These are phyloP conservation scores for Ptilodon capucinus DNA, from an alignment of 2,888 invertebrate genomes.

Conservation along the genomic window DNA sequence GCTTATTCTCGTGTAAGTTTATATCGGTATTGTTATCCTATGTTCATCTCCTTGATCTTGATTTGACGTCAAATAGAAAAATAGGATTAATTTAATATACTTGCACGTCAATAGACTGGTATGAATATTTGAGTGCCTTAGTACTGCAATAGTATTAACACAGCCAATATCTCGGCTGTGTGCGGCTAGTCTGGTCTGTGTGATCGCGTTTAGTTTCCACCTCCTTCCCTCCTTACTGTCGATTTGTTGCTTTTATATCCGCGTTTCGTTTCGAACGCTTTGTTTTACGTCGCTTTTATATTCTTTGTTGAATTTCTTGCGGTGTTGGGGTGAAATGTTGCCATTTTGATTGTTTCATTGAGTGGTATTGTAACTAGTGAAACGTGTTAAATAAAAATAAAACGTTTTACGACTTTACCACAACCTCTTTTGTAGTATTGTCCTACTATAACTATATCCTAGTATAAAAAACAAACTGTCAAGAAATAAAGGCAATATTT, in stretches of 20 bases:
- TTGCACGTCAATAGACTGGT: no score
- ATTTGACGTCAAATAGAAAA: no score
- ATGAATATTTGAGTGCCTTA: no score
- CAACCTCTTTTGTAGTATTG: no score
- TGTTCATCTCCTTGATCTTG: no score
- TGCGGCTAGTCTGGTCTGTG: background rate
- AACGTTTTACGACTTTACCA: no score
- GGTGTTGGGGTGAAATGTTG: constrained; percentile 11
- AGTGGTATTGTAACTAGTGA: background rate
- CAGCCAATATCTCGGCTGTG: background rate
- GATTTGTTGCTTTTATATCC: constrained; percentile 24
- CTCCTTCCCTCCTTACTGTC: constrained; percentile 9
- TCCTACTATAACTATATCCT: no score
- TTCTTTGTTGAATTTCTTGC: constrained; percentile 17
- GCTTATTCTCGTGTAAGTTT: background rate
- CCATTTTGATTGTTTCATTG: constrained; percentile 11
- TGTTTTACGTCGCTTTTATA: constrained; percentile 21
- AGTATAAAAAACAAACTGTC: no score
- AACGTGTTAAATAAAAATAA: background rate
- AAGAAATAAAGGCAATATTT: no score
- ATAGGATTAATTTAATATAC: no score
- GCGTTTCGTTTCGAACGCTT: constrained; percentile 14
- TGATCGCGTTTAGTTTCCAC: constrained; percentile 17
- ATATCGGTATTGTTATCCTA: background rate
- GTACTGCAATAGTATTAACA: background rate